Evolutionary conservation across 2,797 vertebrate genomes (phyloP), one percentile per base, ranked within the genome.

Genomic region (Channa striata): DNA sequence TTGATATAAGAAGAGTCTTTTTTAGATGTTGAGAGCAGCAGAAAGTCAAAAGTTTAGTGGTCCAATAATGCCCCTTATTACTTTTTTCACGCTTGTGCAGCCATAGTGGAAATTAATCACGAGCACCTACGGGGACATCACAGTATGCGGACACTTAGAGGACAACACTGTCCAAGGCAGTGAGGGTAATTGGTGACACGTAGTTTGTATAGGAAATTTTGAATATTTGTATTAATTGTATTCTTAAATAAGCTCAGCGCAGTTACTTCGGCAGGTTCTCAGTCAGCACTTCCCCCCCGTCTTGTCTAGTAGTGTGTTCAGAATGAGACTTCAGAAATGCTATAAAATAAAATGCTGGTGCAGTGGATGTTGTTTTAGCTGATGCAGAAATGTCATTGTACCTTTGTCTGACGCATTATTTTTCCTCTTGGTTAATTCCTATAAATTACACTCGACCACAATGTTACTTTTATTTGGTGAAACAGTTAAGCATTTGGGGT

Each of bases 21-120:
- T 89, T 90, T 78, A 88, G 78, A 84, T 87, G 84, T 82, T 78
- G 43, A 72, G 65, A 61, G 73, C 54, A 72, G 43, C 70, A 79
- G 69, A 90, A 89, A 89, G 62, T 84, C 58, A 85, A 86, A 85
- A 71, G 57, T 78, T 73, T 40, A 42, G 49, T 54, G 66, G 73
- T 70, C 68, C 89, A 85, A 84, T 81, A 85, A 88, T 84, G 84
- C 83, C 59, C 59, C 68, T 62, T 66, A 57, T 30, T 4, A 30
- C 25, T 30, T 30, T 82, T 79, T 82, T 61, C 25, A 56, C 76
- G n/a, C 59, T 63, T 71, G 40, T 13, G 33, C 59, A 33, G 72
- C 48, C 40, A 68, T 54, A 42, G 40, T 53, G 42, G 59, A 20
- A 30, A 30, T 30, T 30, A 4, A 4, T 30, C 2, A 30, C 6